These are phyloP conservation scores for Brachypalpus laphriformis DNA, from an alignment of 2,888 invertebrate genomes.

Conservation along the genomic window DNA sequence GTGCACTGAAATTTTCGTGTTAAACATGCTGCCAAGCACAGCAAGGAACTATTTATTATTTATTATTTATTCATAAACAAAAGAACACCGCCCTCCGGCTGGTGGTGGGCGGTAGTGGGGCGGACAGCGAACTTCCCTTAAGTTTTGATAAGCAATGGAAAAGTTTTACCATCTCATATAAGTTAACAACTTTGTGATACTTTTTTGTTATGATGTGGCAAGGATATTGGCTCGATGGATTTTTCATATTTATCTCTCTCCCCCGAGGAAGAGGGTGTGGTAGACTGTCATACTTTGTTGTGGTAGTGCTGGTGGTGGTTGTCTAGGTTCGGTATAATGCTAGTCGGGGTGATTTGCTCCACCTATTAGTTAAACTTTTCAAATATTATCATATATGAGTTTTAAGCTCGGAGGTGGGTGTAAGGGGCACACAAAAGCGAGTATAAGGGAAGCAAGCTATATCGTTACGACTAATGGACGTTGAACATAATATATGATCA, in stretches of 20 bases:
- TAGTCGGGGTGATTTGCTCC: slow-evolving; percentile 37
- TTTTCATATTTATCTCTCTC: slow-evolving; percentile 56
- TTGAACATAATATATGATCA: slow-evolving; percentile 44
- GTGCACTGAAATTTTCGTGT: slow-evolving; percentile 37
- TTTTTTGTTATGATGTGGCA: slow-evolving; percentile 54
- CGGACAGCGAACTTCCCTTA: slow-evolving; percentile 53
- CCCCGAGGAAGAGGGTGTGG: background rate
- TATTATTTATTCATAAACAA: slow-evolving; percentile 70
- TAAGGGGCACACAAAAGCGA: background rate
- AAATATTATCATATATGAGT: slow-evolving; percentile 64
- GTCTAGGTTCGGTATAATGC: background rate
- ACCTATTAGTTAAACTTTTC: slow-evolving; percentile 70
- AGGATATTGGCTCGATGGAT: slow-evolving; percentile 66
- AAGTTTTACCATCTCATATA: slow-evolving; percentile 72
- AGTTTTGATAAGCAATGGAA: slow-evolving; percentile 73
- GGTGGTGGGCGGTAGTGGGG: background rate
- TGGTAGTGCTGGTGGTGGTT: background rate
- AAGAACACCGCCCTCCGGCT: background rate
- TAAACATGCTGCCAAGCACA: slow-evolving; percentile 58
- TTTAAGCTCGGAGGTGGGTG: slow-evolving; percentile 25
- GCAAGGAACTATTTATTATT: slow-evolving; percentile 56
- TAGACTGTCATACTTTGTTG: background rate
- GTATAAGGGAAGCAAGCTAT: background rate
- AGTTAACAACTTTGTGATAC: slow-evolving; percentile 72
- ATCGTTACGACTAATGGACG: slow-evolving; percentile 43